Conservation (phyloP, 2,113 vertebrate genomes). For the Condylura cristata region DNA sequence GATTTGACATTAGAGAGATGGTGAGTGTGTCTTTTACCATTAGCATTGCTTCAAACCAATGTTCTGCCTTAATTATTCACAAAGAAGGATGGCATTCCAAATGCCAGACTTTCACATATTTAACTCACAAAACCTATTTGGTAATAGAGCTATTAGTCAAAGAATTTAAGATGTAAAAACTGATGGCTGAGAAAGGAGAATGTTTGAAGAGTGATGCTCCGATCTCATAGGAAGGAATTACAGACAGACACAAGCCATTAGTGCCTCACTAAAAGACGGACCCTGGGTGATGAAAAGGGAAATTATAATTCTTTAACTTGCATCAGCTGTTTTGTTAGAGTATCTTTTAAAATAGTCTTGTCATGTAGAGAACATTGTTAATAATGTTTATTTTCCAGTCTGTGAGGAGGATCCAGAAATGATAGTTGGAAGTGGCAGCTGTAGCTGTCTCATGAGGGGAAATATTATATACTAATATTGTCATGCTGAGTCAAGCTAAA, state of each 20-base stretch:
- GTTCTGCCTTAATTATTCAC: constrained; percentile 49
- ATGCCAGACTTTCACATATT: neutral
- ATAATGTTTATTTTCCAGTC: constrained; percentile 35
- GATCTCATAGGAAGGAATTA: neutral
- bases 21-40: neutral
- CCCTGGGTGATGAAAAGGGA: neutral
- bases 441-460: neutral
- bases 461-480: neutral
- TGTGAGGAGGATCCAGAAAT: constrained; percentile 28
- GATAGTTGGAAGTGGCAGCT: constrained; percentile 5
- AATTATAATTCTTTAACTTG: neutral
- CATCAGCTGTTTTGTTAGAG: neutral
- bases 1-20: neutral
- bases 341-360: neutral
- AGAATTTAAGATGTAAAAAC: constrained; percentile 55
- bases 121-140: no score
- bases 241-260: neutral
- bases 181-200: constrained; percentile 9
- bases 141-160: constrained; percentile 10
- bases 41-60: neutral
- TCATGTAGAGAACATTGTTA: neutral
- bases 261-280: neutral
- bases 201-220: constrained; percentile 33
- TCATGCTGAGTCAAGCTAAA: constrained; percentile 39
- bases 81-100: neutral